Base-by-base conservation (phyloP, 2,888 invertebrate species). In the Sepioteuthis lessoniana region DNA sequence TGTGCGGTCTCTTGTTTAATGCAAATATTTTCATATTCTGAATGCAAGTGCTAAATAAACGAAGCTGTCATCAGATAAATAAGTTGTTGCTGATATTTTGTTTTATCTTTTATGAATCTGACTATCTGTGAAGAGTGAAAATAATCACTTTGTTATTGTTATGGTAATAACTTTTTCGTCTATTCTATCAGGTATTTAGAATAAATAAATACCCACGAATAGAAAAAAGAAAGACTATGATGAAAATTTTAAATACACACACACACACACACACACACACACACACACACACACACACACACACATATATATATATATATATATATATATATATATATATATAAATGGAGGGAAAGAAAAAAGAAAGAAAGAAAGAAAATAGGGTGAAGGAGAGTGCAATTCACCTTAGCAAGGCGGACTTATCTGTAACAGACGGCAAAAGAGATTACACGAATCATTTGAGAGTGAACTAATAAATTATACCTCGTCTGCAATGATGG, bases 391-490 rank as follows among this genome's bases (percentile, higher is more conserved):
- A 35, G 19, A 4, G n/a, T 16, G 76, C 4, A 10, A 7, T 76
- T 76, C 60, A 31, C 76, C 10, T 31, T 31, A 13, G 76, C n/a
- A n/a, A 35, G 76, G 76, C 76, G 76, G 35, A 76, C 76, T 76
- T 76, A 76, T 76, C 76, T n/a, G 76, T 13, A 76, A 76, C 76
- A 76, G n/a, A 76, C 76, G 76, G 76, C 76, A 76, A 76, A 76
- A 76, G 76, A 76, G 76, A 76, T 76, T 76, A 76, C n/a, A 76
- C n/a, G 76, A 76, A 76, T 76, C 76, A 76, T 76, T 76, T 76
- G 76, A n/a, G 35, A 76, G 76, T n/a, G 76, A 76, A 19, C 76
- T 35, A 76, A 76, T 76, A 76, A 76, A 76, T 76, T 76, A 76
- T 76, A 76, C 76, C 76, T 76, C 76, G 76, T 76, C 76, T 76